phyloP scores from a whole-genome alignment of 1,140 invertebrate species.

The Choristoneura fumiferana region DNA sequence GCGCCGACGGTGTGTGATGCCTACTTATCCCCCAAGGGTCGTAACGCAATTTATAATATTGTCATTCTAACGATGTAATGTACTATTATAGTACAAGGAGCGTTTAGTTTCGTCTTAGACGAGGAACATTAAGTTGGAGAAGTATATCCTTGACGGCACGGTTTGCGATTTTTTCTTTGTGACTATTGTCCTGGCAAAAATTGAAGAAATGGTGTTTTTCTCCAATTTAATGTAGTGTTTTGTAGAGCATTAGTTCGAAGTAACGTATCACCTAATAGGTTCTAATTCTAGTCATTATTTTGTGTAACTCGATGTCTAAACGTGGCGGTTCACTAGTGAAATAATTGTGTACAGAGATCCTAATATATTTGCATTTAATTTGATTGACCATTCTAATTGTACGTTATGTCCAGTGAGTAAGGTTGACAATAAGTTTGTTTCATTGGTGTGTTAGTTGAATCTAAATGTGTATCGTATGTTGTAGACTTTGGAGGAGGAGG shows the following conservation, averaged over 20 bases:
- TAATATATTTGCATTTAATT: slow-evolving; percentile 17
- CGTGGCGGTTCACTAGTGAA: slow-evolving; percentile 33
- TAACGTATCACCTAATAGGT: slow-evolving; percentile 31
- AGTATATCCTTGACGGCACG: not conserved
- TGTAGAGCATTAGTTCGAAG: not conserved
- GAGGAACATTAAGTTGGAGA: slow-evolving; percentile 1
- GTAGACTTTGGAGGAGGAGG: no score
- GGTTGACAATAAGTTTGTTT: slow-evolving; percentile 14
- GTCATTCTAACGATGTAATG: slow-evolving; percentile 10
- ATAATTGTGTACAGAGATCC: slow-evolving; percentile 17
- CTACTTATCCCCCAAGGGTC: slow-evolving; percentile 17
- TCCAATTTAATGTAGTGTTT: not conserved
- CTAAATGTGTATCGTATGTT: no score
- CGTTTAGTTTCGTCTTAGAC: slow-evolving; percentile 16
- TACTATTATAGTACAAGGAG: slow-evolving; percentile 14
- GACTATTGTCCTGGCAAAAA: not conserved
- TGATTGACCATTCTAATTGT: not conserved
- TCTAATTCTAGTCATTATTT: slow-evolving; percentile 62
- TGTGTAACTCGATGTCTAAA: slow-evolving; percentile 35
- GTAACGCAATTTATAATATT: slow-evolving; percentile 14
- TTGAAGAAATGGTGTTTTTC: not conserved
- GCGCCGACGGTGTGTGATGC: slow-evolving; percentile 27
- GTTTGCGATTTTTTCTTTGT: not conserved
- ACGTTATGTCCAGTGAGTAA: not conserved
- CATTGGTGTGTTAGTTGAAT: not conserved